Evolutionary conservation across 2,797 vertebrate genomes (phyloP).

Genomic region (Peromyscus attwateri): DNA sequence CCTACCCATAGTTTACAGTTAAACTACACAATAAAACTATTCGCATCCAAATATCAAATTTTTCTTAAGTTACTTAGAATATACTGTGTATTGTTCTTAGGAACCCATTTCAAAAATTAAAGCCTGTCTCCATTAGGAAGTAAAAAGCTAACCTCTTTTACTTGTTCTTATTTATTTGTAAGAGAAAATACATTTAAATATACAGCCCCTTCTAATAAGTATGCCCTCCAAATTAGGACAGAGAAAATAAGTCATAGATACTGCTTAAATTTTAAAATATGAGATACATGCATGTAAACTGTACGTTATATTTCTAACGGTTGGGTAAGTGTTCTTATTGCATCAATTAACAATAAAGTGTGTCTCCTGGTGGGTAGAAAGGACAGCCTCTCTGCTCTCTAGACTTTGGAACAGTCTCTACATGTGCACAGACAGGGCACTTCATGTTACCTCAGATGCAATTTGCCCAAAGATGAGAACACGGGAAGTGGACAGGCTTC

Average conservation of each 20-base stretch:
- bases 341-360: neutral
- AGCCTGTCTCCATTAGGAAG: constrained; percentile 63
- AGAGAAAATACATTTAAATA: constrained; percentile 45
- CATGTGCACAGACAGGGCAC: fast-evolving
- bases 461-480: neutral
- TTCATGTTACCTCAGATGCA: fast-evolving
- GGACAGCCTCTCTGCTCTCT: neutral
- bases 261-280: neutral
- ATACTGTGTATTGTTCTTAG: constrained; percentile 69
- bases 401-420: neutral
- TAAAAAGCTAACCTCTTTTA: neutral
- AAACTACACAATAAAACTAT: neutral
- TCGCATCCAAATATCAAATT: constrained; percentile 74
- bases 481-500: neutral
- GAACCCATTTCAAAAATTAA: constrained; percentile 73
- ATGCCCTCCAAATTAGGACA: neutral
- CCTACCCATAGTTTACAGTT: constrained; percentile 36
- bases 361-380: neutral
- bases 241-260: neutral
- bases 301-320: fast-evolving
- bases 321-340: too few relatives aligned
- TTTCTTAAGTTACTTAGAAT: constrained; percentile 80
- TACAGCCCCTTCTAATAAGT: neutral
- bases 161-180: neutral
- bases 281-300: fast-evolving